Percentiles rank a stretch among this genome's conserved stretches.
Evolutionary conservation across 2,113 vertebrate genomes (phyloP).

Genomic region (Orcinus orca): DNA sequence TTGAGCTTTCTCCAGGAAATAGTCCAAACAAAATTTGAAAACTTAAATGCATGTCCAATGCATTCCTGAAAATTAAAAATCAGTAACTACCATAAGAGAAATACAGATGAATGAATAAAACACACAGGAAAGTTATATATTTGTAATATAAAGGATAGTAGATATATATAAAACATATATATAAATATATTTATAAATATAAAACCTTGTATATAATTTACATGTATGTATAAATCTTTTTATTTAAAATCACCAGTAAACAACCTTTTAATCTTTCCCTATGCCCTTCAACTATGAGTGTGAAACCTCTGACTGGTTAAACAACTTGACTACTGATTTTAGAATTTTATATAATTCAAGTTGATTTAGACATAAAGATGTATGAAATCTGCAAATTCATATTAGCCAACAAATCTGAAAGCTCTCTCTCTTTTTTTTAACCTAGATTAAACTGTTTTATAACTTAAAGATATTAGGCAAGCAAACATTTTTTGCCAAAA

Average conservation of each 20-base stretch:
- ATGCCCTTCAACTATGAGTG: background rate
- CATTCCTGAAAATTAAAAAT: background rate
- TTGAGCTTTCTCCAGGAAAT: background rate
- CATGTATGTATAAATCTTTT: background rate
- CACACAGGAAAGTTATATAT: background rate
- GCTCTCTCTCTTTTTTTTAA: slow-evolving; percentile 57
- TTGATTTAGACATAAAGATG: slow-evolving; percentile 76
- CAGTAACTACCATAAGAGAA: background rate
- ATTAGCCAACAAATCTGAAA: slow-evolving; percentile 73
- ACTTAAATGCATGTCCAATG: background rate
- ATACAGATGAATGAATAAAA: background rate
- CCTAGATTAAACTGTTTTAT: background rate
- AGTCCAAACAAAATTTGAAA: background rate
- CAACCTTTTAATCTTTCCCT: background rate
- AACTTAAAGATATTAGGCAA: slow-evolving; percentile 17
- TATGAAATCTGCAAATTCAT: slow-evolving; percentile 74
- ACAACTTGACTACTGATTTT: background rate
- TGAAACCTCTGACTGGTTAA: background rate
- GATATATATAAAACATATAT: background rate
- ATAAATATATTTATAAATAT: background rate
- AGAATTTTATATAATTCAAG: slow-evolving; percentile 33
- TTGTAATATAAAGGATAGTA: background rate
- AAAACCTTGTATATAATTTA: background rate
- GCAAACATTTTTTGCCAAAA: slow-evolving; percentile 19
- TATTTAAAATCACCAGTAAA: background rate